Percentiles rank a stretch among this genome's conserved stretches.
Conservation (phyloP, 2,888 invertebrate species). For the Saturnia japonica region DNA sequence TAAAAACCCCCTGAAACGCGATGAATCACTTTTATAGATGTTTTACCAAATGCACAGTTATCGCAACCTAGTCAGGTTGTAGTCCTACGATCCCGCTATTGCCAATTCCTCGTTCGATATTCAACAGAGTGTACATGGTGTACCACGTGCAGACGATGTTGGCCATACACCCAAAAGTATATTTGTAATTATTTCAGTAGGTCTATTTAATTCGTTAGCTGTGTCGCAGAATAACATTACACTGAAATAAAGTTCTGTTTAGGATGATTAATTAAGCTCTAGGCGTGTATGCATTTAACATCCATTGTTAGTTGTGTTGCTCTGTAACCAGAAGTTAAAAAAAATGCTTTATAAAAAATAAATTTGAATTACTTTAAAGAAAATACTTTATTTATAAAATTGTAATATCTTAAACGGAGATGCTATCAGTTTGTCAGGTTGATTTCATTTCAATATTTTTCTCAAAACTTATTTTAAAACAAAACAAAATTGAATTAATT, state of each 20-base stretch:
- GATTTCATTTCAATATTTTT: neutral
- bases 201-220: slow-evolving; percentile 49
- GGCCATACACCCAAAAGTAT: too few relatives aligned
- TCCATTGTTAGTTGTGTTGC: neutral
- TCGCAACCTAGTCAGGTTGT: too few relatives aligned
- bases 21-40: too few relatives aligned
- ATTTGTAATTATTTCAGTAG: neutral
- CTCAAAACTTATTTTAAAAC: neutral
- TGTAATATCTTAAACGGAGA: neutral
- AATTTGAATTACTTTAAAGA: neutral
- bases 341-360: neutral
- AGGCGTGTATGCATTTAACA: slow-evolving; percentile 49
- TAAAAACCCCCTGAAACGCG: too few relatives aligned
- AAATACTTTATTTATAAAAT: neutral
- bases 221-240: slow-evolving; percentile 55
- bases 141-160: too few relatives aligned
- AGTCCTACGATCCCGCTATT: too few relatives aligned
- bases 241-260: slow-evolving; percentile 59
- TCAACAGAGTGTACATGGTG: too few relatives aligned
- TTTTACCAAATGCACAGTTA: too few relatives aligned
- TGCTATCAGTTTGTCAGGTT: neutral
- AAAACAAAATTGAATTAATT: neutral
- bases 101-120: too few relatives aligned
- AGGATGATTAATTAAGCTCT: slow-evolving; percentile 64
- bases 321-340: neutral